These are phyloP conservation scores for Lordiphosa clarofinis DNA, from an alignment of 1,140 invertebrate species.

Conservation along the genomic window DNA sequence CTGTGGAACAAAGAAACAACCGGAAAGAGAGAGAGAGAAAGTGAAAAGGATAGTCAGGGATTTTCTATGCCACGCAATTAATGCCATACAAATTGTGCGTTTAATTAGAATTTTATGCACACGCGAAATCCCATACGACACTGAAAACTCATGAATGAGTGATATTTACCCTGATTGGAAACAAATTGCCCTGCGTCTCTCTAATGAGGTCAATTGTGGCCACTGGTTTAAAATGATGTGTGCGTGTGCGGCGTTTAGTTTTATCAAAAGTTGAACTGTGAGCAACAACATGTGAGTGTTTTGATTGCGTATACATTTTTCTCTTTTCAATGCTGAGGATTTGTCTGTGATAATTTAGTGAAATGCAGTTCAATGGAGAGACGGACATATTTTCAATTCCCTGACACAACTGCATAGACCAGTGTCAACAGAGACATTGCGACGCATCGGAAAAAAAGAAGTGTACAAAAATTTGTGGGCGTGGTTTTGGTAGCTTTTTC, in stretches of 20 bases:
- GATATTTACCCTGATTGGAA: slow-evolving; percentile 18
- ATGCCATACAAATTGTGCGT: slow-evolving; percentile 5
- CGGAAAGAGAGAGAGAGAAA: no score
- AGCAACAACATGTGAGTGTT: slow-evolving; percentile 2
- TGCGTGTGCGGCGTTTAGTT: background rate
- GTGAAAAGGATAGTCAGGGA: slow-evolving; percentile 3
- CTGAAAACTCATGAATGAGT: slow-evolving; percentile 32
- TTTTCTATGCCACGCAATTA: slow-evolving; percentile 27
- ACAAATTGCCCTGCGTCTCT: slow-evolving; percentile 17
- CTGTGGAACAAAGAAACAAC: slow-evolving; percentile 20
- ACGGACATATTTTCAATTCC: no score
- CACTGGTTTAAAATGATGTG: slow-evolving; percentile 8
- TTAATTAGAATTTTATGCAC: slow-evolving; percentile 32
- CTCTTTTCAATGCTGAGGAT: background rate
- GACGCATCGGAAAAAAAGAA: no score
- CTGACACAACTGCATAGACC: no score
- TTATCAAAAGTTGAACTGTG: background rate
- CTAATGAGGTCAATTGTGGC: slow-evolving; percentile 52
- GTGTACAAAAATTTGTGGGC: no score
- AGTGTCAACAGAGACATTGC: no score
- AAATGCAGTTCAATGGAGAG: no score
- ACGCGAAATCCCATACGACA: slow-evolving; percentile 26
- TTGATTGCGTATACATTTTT: slow-evolving; percentile 7
- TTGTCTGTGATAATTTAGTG: background rate
- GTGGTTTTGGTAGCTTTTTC: no score